Conservation (phyloP, 2,888 invertebrate species). For the Hirtodrosophila confusa region DNA sequence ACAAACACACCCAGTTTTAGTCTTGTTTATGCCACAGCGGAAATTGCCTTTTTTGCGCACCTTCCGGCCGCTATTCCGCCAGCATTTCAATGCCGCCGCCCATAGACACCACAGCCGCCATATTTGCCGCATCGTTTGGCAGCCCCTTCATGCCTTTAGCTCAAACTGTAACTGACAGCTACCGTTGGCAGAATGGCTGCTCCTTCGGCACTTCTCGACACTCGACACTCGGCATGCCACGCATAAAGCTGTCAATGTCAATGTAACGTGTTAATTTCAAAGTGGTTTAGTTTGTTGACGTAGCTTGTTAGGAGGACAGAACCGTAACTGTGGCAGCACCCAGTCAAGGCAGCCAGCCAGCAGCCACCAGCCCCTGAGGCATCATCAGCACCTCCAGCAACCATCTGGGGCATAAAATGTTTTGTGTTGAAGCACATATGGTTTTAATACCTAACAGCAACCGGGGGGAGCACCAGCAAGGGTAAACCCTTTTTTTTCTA, state of each 20-base stretch:
- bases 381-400: slow-evolving; percentile 12
- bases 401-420: slow-evolving; percentile 58
- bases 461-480: slow-evolving; percentile 1
- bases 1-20: slow-evolving; percentile 36
- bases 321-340: background rate
- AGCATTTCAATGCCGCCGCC: slow-evolving; percentile 4
- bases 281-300: slow-evolving; percentile 79
- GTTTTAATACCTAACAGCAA: slow-evolving; percentile 60
- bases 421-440: slow-evolving; percentile 64
- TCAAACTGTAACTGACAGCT: slow-evolving; percentile 69
- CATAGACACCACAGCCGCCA: slow-evolving; percentile 37
- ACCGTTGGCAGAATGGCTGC: slow-evolving; percentile 24
- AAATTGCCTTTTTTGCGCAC: slow-evolving; percentile 76
- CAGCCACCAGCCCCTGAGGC: slow-evolving; percentile 15
- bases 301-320: slow-evolving; percentile 67
- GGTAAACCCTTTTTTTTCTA: slow-evolving; percentile 40
- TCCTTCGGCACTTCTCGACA: slow-evolving; percentile 24
- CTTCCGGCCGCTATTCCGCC: slow-evolving; percentile 59
- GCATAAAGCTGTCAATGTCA: slow-evolving; percentile 81
- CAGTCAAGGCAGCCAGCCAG: slow-evolving; percentile 1
- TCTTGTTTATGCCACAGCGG: slow-evolving; percentile 64
- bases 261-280: slow-evolving; percentile 80
- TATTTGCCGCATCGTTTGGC: slow-evolving; percentile 67
- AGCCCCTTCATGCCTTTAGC: slow-evolving; percentile 38
- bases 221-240: slow-evolving; percentile 77